A percentile compares a stretch with the other conserved stretches of the same genome.
These are phyloP conservation scores for Argynnis bischoffii DNA, from an alignment of 2,888 invertebrate species.

Conservation along the genomic window DNA sequence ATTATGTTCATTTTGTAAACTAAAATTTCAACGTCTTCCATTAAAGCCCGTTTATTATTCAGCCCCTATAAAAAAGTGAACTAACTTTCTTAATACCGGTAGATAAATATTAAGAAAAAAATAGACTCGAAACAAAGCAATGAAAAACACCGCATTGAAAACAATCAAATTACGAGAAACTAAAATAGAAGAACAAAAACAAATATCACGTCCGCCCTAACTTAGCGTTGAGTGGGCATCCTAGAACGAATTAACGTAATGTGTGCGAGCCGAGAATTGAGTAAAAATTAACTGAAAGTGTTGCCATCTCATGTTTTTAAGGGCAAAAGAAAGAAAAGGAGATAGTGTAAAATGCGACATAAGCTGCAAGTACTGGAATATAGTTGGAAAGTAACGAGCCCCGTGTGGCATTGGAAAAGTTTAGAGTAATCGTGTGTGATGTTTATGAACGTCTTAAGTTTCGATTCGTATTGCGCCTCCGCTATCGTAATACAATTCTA, in stretches of 20 bases:
- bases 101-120: slow-evolving; percentile 13
- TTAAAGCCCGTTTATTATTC: slow-evolving; percentile 41
- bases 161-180: slow-evolving; percentile 46
- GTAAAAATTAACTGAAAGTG: slow-evolving; percentile 53
- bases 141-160: slow-evolving; percentile 41
- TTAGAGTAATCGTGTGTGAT: slow-evolving; percentile 54
- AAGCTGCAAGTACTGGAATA: slow-evolving; percentile 39
- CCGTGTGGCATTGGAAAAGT: slow-evolving; percentile 48
- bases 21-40: slow-evolving; percentile 46
- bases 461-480: slow-evolving; percentile 46
- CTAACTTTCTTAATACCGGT: slow-evolving; percentile 19
- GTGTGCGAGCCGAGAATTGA: slow-evolving; percentile 55
- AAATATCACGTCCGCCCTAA: slow-evolving; percentile 44
- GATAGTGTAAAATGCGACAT: slow-evolving; percentile 32
- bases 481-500: slow-evolving; percentile 45
- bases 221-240: slow-evolving; percentile 55
- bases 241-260: slow-evolving; percentile 62
- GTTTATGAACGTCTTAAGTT: slow-evolving; percentile 59
- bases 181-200: slow-evolving; percentile 39
- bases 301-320: slow-evolving; percentile 37
- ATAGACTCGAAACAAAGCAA: not conserved
- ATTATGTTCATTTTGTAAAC: slow-evolving; percentile 52
- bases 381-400: slow-evolving; percentile 44
- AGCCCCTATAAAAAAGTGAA: slow-evolving; percentile 21
- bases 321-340: slow-evolving; percentile 38